These are phyloP conservation scores for Eupeodes latifasciatus DNA, from an alignment of 2,888 invertebrate genomes.

Conservation along the genomic window DNA sequence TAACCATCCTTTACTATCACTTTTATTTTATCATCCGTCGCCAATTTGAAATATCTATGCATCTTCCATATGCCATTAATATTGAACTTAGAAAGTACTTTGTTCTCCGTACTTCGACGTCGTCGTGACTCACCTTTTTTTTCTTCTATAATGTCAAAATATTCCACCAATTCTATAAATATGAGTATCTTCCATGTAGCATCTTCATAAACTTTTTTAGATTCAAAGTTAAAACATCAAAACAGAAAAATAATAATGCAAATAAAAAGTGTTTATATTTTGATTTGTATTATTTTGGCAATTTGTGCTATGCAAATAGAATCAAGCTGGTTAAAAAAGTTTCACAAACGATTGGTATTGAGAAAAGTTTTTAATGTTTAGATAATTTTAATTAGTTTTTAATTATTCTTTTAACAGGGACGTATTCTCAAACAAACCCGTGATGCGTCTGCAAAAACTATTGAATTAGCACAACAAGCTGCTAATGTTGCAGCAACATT, in stretches of 20 bases:
- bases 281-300: constrained; percentile 34
- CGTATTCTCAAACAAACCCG: constrained; percentile 79
- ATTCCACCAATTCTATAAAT: background rate
- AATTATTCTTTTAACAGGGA: constrained; percentile 59
- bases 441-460: constrained; percentile 79
- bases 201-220: background rate
- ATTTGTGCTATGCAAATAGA: constrained; percentile 50
- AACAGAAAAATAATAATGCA: background rate
- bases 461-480: constrained; percentile 79
- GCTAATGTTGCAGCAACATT: constrained; percentile 80
- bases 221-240: background rate
- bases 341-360: constrained; percentile 48
- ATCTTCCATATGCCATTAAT: too few species aligned
- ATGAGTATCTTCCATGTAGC: background rate
- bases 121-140: background rate
- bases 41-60: too few species aligned
- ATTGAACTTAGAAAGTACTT: too few species aligned
- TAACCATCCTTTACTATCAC: too few species aligned
- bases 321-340: constrained; percentile 63
- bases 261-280: background rate
- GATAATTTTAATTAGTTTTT: background rate
- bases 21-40: too few species aligned
- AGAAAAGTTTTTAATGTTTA: background rate
- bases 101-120: background rate
- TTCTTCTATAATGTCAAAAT: background rate